Percentiles rank a stretch among this genome's conserved stretches.
Evolutionary conservation across 2,113 vertebrate species (phyloP).

Genomic region (Syngnathoides biaculeatus): DNA sequence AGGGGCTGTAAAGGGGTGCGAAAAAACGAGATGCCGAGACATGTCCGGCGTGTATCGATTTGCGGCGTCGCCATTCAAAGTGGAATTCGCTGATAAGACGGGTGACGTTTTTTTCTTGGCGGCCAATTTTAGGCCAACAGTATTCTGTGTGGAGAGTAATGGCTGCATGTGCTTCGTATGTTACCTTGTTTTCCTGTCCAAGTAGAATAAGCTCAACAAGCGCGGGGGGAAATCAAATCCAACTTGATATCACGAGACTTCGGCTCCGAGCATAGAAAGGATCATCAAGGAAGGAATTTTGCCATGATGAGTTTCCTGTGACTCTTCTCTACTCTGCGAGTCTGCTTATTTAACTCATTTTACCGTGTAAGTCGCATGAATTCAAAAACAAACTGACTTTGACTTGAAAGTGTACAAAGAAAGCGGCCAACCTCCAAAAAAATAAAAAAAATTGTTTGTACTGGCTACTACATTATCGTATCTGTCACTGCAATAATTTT

Average conservation of each 20-base stretch:
- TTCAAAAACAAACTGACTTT: background rate
- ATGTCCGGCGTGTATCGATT: constrained; percentile 4
- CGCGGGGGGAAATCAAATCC: background rate
- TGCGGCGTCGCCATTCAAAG: constrained; percentile 29
- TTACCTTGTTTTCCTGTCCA: background rate
- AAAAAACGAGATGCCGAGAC: constrained; percentile 46
- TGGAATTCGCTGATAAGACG: constrained; percentile 22
- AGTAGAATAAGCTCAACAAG: background rate
- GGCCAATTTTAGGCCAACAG: constrained; percentile 22
- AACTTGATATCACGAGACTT: background rate
- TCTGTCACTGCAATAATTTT: background rate
- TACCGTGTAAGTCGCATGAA: background rate
- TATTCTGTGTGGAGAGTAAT: background rate
- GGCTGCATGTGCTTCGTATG: background rate
- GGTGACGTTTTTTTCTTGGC: constrained; percentile 9
- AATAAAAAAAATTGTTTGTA: no score
- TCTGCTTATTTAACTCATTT: background rate
- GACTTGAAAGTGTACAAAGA: background rate
- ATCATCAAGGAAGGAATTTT: background rate
- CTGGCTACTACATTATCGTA: background rate
- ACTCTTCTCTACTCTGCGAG: no score
- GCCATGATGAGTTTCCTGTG: no score
- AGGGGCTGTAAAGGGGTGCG: constrained; percentile 32
- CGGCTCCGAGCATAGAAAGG: background rate
- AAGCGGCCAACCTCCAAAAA: no score